Conservation (phyloP, 1,140 invertebrate species). For the Cyphomyrmex costatus region DNA sequence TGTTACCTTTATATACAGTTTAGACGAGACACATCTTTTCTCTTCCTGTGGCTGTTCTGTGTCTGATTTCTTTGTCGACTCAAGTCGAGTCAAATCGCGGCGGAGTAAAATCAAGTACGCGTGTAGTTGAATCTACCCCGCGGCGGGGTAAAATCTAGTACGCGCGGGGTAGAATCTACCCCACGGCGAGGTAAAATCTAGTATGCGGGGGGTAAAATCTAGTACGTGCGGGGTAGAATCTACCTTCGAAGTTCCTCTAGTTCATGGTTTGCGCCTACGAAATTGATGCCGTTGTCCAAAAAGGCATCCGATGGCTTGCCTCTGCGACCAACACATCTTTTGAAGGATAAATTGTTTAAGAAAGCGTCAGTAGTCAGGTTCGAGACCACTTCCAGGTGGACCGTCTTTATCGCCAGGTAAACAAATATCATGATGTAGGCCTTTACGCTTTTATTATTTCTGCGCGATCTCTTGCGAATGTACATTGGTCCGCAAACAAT, state of each 20-base stretch:
- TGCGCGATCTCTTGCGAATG: slow-evolving; percentile 65
- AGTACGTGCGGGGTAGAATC: no score
- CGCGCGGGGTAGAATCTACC: no score
- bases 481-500: slow-evolving; percentile 82
- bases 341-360: not conserved
- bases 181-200: no score
- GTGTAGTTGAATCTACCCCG: no score
- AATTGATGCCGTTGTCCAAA: not conserved
- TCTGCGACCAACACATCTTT: not conserved
- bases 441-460: not conserved
- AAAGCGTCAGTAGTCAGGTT: not conserved
- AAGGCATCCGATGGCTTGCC: not conserved
- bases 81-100: no score
- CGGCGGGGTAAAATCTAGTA: no score
- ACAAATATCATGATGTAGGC: not conserved
- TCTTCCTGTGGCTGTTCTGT: no score
- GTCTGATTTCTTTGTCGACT: no score
- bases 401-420: slow-evolving; percentile 23
- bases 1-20: no score
- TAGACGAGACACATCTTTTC: no score
- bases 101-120: no score
- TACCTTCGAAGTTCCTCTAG: not conserved
- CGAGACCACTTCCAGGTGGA: slow-evolving; percentile 33
- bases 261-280: not conserved
- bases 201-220: no score